phyloP scores from a whole-genome alignment of 2,888 invertebrate genomes.

The Villa cingulata region DNA sequence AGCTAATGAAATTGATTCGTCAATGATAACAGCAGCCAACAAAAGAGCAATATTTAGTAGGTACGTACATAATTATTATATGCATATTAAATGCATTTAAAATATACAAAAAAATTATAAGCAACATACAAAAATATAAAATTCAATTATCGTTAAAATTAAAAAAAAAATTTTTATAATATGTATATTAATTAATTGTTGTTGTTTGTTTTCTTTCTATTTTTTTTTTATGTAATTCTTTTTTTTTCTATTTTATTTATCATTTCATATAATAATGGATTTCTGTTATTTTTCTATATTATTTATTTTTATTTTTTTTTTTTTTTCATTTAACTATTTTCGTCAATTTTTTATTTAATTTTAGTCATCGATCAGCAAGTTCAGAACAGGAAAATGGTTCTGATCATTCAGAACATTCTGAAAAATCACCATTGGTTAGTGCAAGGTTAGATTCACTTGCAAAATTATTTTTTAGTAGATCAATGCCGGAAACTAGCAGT shows the following conservation, averaged over 20 bases:
- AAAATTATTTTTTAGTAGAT: constrained; percentile 57
- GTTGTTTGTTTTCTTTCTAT: no score
- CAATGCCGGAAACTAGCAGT: constrained; percentile 35
- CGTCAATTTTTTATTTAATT: constrained; percentile 12
- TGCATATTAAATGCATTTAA: no score
- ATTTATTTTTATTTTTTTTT: constrained; percentile 8
- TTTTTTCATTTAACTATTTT: constrained; percentile 6
- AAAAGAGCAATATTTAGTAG: constrained; percentile 47
- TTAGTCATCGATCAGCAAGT: constrained; percentile 44
- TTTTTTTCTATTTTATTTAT: no score
- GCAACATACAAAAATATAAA: no score
- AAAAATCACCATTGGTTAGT: constrained; percentile 52
- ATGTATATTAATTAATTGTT: no score
- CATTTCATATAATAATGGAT: no score
- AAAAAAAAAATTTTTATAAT: no score
- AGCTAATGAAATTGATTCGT: constrained; percentile 51
- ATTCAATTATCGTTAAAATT: no score
- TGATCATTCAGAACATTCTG: constrained; percentile 37
- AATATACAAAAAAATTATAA: no score
- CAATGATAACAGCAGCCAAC: constrained; percentile 48
- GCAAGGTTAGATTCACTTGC: constrained; percentile 63
- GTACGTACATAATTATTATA: constrained; percentile 26
- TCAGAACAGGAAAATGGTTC: constrained; percentile 43
- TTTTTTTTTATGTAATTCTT: no score
- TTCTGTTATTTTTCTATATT: neutral